Evolutionary conservation across 2,888 invertebrate species (phyloP).

Genomic region (Cephus sareptanus): DNA sequence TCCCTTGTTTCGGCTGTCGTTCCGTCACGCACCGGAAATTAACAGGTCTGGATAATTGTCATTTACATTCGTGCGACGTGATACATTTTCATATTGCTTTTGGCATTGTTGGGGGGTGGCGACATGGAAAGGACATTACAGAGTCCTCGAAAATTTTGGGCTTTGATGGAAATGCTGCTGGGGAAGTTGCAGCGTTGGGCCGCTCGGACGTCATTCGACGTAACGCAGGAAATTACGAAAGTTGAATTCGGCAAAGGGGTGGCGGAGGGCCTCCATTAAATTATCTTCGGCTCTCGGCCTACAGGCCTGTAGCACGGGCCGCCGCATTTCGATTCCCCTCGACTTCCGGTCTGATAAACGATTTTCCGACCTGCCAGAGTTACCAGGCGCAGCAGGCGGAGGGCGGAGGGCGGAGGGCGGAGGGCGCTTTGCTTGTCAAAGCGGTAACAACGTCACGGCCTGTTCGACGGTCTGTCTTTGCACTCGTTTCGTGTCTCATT

Average conservation of each 20-base stretch:
- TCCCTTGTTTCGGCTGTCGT: too few species aligned
- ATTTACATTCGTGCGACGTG: too few species aligned
- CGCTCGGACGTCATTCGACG: constrained; percentile 2
- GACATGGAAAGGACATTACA: too few species aligned
- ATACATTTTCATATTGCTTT: too few species aligned
- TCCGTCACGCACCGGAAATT: too few species aligned
- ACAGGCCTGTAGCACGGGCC: constrained; percentile 12
- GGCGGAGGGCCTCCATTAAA: constrained; percentile 17
- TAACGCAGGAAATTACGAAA: constrained; percentile 46
- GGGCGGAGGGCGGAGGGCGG: constrained; percentile 3
- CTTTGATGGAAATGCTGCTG: too few species aligned
- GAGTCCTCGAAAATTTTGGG: too few species aligned
- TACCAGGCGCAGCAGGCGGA: neutral
- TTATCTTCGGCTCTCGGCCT: constrained; percentile 19
- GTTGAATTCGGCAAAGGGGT: constrained; percentile 33
- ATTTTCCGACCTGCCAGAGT: constrained; percentile 14
- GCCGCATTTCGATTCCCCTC: constrained; percentile 27
- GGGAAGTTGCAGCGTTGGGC: too few species aligned
- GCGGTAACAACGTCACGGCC: neutral
- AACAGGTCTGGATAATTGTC: too few species aligned
- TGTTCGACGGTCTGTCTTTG: neutral
- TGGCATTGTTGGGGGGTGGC: too few species aligned
- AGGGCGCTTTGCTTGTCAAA: constrained; percentile 11
- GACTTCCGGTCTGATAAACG: constrained; percentile 23
- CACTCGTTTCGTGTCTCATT: neutral